These are phyloP conservation scores for Callaeas wilsoni DNA, from an alignment of 2,113 vertebrate species.

Conservation along the genomic window DNA sequence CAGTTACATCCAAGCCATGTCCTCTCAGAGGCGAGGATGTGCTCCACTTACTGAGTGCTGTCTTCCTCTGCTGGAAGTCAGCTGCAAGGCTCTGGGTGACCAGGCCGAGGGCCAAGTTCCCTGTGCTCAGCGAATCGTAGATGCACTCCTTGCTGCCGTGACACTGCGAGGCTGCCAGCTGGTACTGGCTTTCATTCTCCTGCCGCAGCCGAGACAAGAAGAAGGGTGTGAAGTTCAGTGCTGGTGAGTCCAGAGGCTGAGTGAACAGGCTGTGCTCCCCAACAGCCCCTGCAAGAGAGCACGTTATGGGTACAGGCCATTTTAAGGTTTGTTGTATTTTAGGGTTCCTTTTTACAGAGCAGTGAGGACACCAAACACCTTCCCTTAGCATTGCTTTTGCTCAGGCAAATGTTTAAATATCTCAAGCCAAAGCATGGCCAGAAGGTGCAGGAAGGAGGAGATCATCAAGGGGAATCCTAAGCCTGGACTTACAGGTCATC, in stretches of 20 bases:
- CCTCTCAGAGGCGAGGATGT: neutral
- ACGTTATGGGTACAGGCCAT: neutral
- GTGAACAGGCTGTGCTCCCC: neutral
- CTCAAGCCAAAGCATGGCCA: neutral
- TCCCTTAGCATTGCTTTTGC: neutral
- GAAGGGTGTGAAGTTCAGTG: conserved; percentile 34
- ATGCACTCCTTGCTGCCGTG: neutral
- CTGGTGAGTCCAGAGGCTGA: neutral
- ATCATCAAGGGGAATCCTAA: neutral
- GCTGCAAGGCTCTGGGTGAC: neutral
- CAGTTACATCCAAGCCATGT: neutral
- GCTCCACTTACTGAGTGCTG: conserved; percentile 27
- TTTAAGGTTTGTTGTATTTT: neutral
- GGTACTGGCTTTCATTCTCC: conserved; percentile 26
- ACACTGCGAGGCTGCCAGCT: neutral
- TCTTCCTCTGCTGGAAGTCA: neutral
- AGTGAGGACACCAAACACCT: neutral
- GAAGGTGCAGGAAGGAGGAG: neutral
- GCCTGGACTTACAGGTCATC: conserved; percentile 41
- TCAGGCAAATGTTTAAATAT: neutral
- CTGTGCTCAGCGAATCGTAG: conserved; percentile 18
- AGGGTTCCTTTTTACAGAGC: neutral
- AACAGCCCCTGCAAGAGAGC: conserved; percentile 39
- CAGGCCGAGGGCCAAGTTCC: conserved; percentile 10
- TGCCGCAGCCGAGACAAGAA: conserved; percentile 50